phyloP scores from a whole-genome alignment of 2,113 vertebrate species.

The Blennius ocellaris region DNA sequence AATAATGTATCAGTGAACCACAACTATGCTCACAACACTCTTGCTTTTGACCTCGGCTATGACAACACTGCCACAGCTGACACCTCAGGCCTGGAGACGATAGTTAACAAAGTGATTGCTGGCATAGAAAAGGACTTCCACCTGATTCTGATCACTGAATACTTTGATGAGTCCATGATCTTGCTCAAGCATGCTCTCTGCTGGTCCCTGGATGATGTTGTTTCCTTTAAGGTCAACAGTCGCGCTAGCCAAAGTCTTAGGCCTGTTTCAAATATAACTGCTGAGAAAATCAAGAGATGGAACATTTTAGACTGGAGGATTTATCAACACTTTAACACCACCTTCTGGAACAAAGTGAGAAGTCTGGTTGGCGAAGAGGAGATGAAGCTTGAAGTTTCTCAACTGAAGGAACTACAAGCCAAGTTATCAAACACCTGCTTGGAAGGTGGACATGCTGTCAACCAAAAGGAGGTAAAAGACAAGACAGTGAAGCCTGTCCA shows the following conservation, averaged over 20 bases:
- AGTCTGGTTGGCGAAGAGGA: slow-evolving; percentile 68
- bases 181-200: slow-evolving; percentile 85
- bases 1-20: slow-evolving; percentile 39
- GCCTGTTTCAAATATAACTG: slow-evolving; percentile 55
- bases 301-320: slow-evolving; percentile 89
- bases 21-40: slow-evolving; percentile 83
- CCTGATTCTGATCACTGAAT: slow-evolving; percentile 87
- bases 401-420: slow-evolving; percentile 69
- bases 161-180: slow-evolving; percentile 92
- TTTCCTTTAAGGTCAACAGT: slow-evolving; percentile 87
- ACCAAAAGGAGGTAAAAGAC: slow-evolving; percentile 71
- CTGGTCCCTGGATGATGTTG: slow-evolving; percentile 89
- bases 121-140: slow-evolving; percentile 83
- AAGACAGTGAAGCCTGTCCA: slow-evolving; percentile 84
- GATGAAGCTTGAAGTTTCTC: slow-evolving; percentile 81
- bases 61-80: slow-evolving; percentile 67
- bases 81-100: slow-evolving; percentile 27
- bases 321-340: slow-evolving; percentile 89
- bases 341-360: slow-evolving; percentile 86
- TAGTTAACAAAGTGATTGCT: slow-evolving; percentile 60
- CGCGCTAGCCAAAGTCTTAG: slow-evolving; percentile 75
- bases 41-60: slow-evolving; percentile 92
- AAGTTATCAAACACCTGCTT: slow-evolving; percentile 84
- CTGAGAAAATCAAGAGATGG: slow-evolving; percentile 82
- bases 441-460: slow-evolving; percentile 70